Conservation (phyloP, 2,888 invertebrate species). For the Helicoverpa assulta region DNA sequence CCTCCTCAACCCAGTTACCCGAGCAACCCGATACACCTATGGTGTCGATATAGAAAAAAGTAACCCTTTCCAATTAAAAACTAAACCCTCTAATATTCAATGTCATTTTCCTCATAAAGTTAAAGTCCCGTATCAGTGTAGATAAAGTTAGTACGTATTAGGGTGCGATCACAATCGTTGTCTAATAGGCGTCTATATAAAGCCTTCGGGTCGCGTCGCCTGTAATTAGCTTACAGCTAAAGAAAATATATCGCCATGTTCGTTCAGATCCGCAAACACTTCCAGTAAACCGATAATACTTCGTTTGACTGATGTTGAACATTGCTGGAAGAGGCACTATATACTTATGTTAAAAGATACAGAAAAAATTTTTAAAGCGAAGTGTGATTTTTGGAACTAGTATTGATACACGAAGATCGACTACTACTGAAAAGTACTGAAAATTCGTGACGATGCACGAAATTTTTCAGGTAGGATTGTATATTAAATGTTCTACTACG, state of each 20-base stretch:
- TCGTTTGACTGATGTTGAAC: constrained; percentile 40
- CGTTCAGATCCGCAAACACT: constrained; percentile 81
- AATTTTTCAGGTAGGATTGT: no score
- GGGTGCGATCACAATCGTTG: constrained; percentile 44
- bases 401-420: no score
- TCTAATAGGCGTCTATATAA: constrained; percentile 61
- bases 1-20: no score
- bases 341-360: not conserved
- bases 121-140: constrained; percentile 19
- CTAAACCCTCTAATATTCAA: no score
- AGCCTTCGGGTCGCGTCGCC: constrained; percentile 50
- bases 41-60: no score
- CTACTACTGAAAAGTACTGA: no score
- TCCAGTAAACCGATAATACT: constrained; percentile 78
- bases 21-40: no score
- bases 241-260: constrained; percentile 78
- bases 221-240: constrained; percentile 75
- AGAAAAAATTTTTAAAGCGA: not conserved
- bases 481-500: no score
- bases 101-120: no score
- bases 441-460: no score
- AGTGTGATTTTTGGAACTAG: no score
- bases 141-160: constrained; percentile 37
- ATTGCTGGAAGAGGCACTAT: constrained; percentile 53
- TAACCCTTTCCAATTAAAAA: no score